These are phyloP conservation scores for Temnopleurus reevesii DNA, from an alignment of 53 echinoderm and acorn worm genomes.

Conservation along the genomic window DNA sequence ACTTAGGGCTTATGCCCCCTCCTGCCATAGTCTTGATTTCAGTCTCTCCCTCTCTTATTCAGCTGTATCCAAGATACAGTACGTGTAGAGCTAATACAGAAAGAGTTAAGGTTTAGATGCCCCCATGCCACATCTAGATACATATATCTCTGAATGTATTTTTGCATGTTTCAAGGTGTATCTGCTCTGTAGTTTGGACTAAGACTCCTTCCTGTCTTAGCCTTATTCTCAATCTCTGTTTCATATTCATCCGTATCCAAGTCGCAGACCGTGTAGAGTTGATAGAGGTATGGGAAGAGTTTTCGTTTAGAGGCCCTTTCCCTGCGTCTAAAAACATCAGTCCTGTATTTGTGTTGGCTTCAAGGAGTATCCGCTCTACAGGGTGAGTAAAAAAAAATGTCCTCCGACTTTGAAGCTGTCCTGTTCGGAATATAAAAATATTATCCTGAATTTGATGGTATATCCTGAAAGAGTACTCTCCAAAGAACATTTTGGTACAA, in stretches of 20 bases:
- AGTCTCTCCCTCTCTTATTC: no score
- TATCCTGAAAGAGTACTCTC: no score
- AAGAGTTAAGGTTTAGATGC: conserved; percentile 66
- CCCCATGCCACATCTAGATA: conserved; percentile 21
- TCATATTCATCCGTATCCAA: conserved; percentile 83
- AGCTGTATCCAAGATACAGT: conserved; percentile 76
- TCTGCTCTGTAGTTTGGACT: conserved; percentile 17
- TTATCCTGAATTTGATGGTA: no score
- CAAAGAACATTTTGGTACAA: no score
- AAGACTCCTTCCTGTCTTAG: not conserved
- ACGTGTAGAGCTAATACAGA: conserved; percentile 74
- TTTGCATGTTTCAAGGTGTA: not conserved
- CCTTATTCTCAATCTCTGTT: conserved; percentile 51
- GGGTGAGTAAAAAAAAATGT: no score
- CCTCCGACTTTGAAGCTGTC: no score
- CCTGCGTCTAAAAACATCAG: conserved; percentile 46
- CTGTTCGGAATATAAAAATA: no score
- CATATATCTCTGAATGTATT: no score
- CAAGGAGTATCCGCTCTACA: not conserved
- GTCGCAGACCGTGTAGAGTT: conserved; percentile 74
- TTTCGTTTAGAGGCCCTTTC: conserved; percentile 47
- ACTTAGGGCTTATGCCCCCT: no score
- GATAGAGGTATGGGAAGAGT: conserved; percentile 83
- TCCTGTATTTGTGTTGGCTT: no score
- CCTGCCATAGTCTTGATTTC: no score